Evolutionary conservation across 2,113 vertebrate genomes (phyloP).

Genomic region (Callocephalon fimbriatum): DNA sequence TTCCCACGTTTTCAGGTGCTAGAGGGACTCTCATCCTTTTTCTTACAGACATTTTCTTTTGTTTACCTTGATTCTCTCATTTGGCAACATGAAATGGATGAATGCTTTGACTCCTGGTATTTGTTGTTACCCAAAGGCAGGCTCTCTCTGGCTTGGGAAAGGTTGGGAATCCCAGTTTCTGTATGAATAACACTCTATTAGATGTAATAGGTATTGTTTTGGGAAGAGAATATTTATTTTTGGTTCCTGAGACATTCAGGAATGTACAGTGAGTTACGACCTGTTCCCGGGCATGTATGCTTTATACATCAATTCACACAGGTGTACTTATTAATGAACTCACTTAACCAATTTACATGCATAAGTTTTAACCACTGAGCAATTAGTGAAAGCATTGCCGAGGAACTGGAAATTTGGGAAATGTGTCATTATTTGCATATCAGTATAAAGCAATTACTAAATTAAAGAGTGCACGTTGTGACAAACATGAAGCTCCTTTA

Average conservation of each 20-base stretch:
- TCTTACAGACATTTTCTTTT: background rate
- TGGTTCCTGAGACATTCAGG: background rate
- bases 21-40: background rate
- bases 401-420: constrained; percentile 72
- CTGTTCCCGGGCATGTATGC: background rate
- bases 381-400: constrained; percentile 54
- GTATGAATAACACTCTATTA: background rate
- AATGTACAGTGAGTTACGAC: background rate
- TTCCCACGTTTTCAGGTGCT: background rate
- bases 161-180: background rate
- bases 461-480: constrained; percentile 72
- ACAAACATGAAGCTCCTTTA: constrained; percentile 75
- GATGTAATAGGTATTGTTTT: background rate
- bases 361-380: constrained; percentile 26
- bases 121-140: background rate
- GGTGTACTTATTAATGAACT: constrained; percentile 60
- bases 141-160: background rate
- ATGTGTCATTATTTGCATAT: constrained; percentile 74
- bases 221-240: background rate
- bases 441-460: constrained; percentile 72
- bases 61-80: background rate
- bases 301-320: constrained; percentile 46
- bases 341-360: constrained; percentile 61
- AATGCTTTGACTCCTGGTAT: constrained; percentile 4
- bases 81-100: background rate